A percentile compares a stretch with the other conserved stretches of the same genome.
Evolutionary conservation across 2,113 vertebrate species (phyloP).

Genomic region (Myotis lucifugus): DNA sequence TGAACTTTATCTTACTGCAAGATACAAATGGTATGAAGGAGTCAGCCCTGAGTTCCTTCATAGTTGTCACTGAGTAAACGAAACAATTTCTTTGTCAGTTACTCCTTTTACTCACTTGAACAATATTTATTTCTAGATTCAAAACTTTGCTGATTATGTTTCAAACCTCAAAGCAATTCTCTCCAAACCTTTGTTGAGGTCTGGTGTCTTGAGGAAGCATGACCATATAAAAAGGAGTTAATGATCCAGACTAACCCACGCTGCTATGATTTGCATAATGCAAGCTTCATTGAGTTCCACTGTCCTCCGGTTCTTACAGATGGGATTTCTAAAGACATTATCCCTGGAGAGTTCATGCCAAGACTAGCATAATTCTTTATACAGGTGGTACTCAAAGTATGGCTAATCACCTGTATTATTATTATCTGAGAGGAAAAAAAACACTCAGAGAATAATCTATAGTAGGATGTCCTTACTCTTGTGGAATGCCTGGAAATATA

Average conservation of each 20-base stretch:
- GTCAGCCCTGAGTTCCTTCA: neutral
- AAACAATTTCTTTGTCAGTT: neutral
- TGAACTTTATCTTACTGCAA: neutral
- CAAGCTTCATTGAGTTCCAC: neutral
- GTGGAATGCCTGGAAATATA: neutral
- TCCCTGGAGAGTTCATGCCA: neutral
- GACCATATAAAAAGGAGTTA: neutral
- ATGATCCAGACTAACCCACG: neutral
- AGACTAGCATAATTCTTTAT: neutral
- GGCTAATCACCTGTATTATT: neutral
- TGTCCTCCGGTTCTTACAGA: neutral
- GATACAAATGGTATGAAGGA: neutral
- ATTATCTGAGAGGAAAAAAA: neutral
- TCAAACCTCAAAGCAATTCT: neutral
- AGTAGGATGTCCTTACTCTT: fast-evolving
- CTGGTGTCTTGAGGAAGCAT: neutral
- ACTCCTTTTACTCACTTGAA: constrained; percentile 5
- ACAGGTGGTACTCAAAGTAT: neutral
- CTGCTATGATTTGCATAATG: neutral
- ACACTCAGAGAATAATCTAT: neutral
- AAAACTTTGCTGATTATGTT: constrained; percentile 10
- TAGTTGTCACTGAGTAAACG: neutral
- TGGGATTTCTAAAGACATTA: neutral
- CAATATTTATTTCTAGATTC: neutral
- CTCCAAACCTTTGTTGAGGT: neutral